Conservation (phyloP, 2,888 invertebrate species). For the Drosophila pseudotalamancana region DNA sequence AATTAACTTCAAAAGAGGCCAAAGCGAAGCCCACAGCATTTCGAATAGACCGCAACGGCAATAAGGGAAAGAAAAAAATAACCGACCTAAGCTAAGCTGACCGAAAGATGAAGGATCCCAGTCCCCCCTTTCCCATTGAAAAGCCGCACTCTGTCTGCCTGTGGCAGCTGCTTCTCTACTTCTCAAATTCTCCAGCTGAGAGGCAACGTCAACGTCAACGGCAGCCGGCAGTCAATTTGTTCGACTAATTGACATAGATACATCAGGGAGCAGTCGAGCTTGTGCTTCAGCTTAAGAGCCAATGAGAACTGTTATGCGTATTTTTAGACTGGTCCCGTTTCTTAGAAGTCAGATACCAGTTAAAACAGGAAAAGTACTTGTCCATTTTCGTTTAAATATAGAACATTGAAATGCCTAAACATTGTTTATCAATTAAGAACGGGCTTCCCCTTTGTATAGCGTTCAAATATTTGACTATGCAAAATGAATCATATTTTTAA, state of each 20-base stretch:
- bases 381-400: too few relatives aligned
- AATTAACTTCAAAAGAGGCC: slow-evolving; percentile 68
- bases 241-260: slow-evolving; percentile 71
- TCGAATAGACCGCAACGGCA: slow-evolving; percentile 34
- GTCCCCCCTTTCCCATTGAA: background rate
- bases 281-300: slow-evolving; percentile 62
- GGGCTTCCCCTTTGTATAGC: too few relatives aligned
- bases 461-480: too few relatives aligned
- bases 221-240: slow-evolving; percentile 64
- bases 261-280: slow-evolving; percentile 31
- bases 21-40: slow-evolving; percentile 35
- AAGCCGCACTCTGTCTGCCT: slow-evolving; percentile 20
- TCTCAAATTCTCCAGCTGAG: slow-evolving; percentile 31
- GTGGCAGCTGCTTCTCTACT: slow-evolving; percentile 19
- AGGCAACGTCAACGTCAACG: slow-evolving; percentile 20
- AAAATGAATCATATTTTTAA: too few relatives aligned
- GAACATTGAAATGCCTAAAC: too few relatives aligned
- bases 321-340: slow-evolving; percentile 53
- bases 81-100: slow-evolving; percentile 17
- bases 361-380: background rate
- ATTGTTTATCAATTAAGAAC: too few relatives aligned
- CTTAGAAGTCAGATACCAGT: too few relatives aligned
- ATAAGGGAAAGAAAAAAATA: background rate
- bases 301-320: slow-evolving; percentile 50
- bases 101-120: slow-evolving; percentile 32